Evolutionary conservation across 2,797 vertebrate species (phyloP).

Genomic region (Cossypha dichroa): DNA sequence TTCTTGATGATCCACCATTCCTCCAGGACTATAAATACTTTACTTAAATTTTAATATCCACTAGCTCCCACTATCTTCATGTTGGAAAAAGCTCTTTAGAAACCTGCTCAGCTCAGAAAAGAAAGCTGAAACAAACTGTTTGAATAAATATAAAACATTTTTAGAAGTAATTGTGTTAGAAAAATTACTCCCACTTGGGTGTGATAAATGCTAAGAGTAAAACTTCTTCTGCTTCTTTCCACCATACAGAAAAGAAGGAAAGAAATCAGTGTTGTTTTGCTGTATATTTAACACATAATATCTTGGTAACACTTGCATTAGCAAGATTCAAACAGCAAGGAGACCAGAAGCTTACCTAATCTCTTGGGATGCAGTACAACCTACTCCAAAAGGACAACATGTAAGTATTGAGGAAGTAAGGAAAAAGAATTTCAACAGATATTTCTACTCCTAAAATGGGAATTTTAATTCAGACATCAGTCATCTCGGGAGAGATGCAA

Average conservation of each 20-base stretch:
- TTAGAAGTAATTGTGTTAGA: slow-evolving; percentile 3
- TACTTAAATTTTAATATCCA: background rate
- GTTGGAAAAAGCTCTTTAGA: background rate
- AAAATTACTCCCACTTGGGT: background rate
- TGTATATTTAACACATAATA: slow-evolving; percentile 3
- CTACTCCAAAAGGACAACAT: background rate
- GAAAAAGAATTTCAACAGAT: background rate
- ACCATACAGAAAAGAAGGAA: background rate
- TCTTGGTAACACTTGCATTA: background rate
- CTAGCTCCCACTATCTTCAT: background rate
- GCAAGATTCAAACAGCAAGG: background rate
- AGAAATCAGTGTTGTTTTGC: background rate
- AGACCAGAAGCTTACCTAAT: background rate
- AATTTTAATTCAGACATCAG: background rate
- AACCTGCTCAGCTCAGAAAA: background rate
- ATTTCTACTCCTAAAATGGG: background rate
- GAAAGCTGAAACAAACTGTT: slow-evolving; percentile 22
- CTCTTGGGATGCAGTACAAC: background rate
- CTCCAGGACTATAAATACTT: background rate
- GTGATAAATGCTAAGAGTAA: background rate
- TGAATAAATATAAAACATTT: background rate
- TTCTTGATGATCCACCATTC: background rate
- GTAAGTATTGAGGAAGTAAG: background rate
- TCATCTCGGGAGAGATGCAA: background rate
- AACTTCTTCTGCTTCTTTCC: background rate